A percentile compares a stretch with the other conserved stretches of the same genome.
Conservation (phyloP, 2,113 vertebrate genomes). For the Diadophis punctatus region DNA sequence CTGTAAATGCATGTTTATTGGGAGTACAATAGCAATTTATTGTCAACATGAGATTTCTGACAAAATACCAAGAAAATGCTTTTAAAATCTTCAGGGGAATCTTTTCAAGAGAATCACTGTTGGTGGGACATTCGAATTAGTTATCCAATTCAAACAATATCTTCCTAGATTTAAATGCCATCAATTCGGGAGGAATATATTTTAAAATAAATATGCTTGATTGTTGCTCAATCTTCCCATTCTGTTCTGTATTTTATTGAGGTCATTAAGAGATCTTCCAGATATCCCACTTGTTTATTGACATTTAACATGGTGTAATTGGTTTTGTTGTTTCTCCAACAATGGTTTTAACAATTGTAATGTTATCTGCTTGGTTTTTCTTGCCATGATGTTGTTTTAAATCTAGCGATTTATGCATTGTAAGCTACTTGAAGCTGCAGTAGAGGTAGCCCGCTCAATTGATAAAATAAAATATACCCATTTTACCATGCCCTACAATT, state of each 20-base stretch:
- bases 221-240: not conserved
- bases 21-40: constrained; percentile 1
- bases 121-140: not conserved
- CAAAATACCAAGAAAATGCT: not conserved
- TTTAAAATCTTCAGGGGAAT: constrained; percentile 20
- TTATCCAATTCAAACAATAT: not conserved
- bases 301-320: not conserved
- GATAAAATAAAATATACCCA: not conserved
- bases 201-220: not conserved
- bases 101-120: not conserved
- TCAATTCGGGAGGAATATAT: not conserved
- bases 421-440: not conserved
- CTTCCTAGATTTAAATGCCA: not conserved
- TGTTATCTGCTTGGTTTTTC: not conserved
- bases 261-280: not conserved
- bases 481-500: not conserved
- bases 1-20: not conserved
- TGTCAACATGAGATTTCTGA: not conserved
- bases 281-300: not conserved
- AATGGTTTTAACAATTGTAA: not conserved
- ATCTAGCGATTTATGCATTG: not conserved
- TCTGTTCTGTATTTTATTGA: not conserved
- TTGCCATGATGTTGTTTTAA: not conserved
- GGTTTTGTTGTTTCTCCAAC: not conserved
- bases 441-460: not conserved